A percentile compares a stretch with the other conserved stretches of the same genome.
These are phyloP conservation scores for Dicaeum eximium DNA, from an alignment of 2,113 vertebrate genomes.

Conservation along the genomic window DNA sequence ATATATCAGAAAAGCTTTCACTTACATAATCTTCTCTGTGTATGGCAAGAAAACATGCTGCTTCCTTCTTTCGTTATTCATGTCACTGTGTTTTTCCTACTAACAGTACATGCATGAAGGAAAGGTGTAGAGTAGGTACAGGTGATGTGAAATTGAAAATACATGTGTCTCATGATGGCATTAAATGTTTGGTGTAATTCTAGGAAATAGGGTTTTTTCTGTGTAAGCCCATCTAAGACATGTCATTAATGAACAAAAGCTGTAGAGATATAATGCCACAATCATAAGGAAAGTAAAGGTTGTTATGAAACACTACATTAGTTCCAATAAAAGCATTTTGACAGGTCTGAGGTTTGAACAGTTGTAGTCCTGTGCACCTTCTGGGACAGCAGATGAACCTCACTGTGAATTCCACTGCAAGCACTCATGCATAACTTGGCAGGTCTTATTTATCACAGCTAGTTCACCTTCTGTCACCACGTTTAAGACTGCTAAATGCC, in stretches of 20 bases:
- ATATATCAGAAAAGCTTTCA: neutral
- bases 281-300: neutral
- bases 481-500: conserved; percentile 19
- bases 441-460: neutral
- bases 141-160: neutral
- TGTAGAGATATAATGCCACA: neutral
- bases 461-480: conserved; percentile 21
- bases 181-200: neutral
- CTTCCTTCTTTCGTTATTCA: neutral
- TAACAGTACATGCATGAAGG: neutral
- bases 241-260: neutral
- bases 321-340: conserved; percentile 17
- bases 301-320: neutral
- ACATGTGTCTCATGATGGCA: neutral
- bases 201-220: neutral
- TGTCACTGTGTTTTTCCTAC: neutral
- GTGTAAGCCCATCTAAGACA: neutral
- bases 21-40: neutral
- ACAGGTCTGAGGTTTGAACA: neutral
- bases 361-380: neutral
- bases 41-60: neutral
- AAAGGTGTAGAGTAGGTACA: neutral
- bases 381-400: neutral
- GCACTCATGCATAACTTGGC: neutral
- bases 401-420: neutral